These are phyloP conservation scores for Poecilobothrus nobilitatus DNA, from an alignment of 2,888 invertebrate species.

Conservation along the genomic window DNA sequence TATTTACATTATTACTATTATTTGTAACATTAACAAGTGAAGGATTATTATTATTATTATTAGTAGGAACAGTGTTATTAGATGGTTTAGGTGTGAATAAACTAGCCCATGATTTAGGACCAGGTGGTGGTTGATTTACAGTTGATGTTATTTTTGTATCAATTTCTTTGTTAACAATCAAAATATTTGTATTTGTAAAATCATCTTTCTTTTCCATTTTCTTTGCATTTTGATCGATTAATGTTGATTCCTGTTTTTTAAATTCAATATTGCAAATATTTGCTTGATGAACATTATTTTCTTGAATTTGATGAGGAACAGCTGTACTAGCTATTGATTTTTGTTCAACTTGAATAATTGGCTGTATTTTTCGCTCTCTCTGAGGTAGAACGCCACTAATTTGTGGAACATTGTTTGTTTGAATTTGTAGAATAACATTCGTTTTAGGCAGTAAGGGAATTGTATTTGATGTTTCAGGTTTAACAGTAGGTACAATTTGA, in stretches of 20 bases:
- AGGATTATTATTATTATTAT: conserved; percentile 1
- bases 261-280: conserved; percentile 15
- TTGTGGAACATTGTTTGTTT: conserved; percentile 29
- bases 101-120: conserved; percentile 56
- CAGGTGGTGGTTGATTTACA: conserved; percentile 19
- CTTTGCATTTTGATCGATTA: not conserved
- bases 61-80: conserved; percentile 12
- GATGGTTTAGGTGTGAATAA: conserved; percentile 47
- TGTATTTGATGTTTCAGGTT: conserved; percentile 41
- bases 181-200: conserved; percentile 18
- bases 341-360: conserved; percentile 37
- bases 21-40: conserved; percentile 25
- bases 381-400: conserved; percentile 15
- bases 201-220: conserved; percentile 27
- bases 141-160: conserved; percentile 16
- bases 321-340: conserved; percentile 46
- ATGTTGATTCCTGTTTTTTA: conserved; percentile 9
- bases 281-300: conserved; percentile 15
- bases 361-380: not conserved
- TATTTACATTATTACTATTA: conserved; percentile 23
- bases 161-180: conserved; percentile 15
- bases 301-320: conserved; percentile 34
- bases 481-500: conserved; percentile 38
- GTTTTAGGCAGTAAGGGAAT: conserved; percentile 44
- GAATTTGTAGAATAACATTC: conserved; percentile 42